These are phyloP conservation scores for Pseudopodoces humilis DNA, from an alignment of 2,113 vertebrate genomes.

Conservation along the genomic window DNA sequence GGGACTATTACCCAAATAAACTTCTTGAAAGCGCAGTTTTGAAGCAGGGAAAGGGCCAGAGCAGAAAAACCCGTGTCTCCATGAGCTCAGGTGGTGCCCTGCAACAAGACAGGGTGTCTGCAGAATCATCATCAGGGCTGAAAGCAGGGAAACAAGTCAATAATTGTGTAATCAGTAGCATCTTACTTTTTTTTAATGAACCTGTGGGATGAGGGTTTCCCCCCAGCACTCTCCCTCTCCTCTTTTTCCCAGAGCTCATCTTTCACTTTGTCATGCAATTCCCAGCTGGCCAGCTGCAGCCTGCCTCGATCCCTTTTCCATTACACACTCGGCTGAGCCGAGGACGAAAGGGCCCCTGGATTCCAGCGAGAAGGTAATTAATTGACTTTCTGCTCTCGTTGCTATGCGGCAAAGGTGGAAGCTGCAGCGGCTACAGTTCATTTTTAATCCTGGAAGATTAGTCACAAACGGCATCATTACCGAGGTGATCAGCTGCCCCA, in stretches of 20 bases:
- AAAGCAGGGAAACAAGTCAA: neutral
- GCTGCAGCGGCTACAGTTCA: slow-evolving; percentile 43
- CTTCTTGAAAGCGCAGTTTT: neutral
- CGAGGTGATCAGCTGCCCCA: neutral
- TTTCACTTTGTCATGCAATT: slow-evolving; percentile 67
- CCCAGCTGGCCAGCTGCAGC: slow-evolving; percentile 70
- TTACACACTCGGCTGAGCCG: slow-evolving; percentile 92
- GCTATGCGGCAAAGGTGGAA: slow-evolving; percentile 60
- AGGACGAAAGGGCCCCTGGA: slow-evolving; percentile 55
- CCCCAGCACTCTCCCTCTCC: neutral
- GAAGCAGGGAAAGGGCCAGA: neutral
- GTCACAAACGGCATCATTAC: slow-evolving; percentile 34
- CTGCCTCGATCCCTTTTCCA: slow-evolving; percentile 82
- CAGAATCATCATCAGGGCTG: neutral
- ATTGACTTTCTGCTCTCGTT: slow-evolving; percentile 80
- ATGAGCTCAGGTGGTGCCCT: neutral
- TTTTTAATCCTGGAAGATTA: slow-evolving; percentile 47
- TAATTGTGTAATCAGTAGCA: neutral
- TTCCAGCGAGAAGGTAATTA: slow-evolving; percentile 75
- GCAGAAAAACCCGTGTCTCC: rapidly evolving
- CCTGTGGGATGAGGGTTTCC: slow-evolving; percentile 15
- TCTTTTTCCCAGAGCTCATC: slow-evolving; percentile 35
- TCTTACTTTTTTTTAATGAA: slow-evolving; percentile 60
- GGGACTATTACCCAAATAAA: neutral
- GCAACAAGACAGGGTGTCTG: neutral